Evolutionary conservation across 2,113 vertebrate species (phyloP), one percentile per base, ranked within the genome.

Genomic region (Nanorana parkeri): DNA sequence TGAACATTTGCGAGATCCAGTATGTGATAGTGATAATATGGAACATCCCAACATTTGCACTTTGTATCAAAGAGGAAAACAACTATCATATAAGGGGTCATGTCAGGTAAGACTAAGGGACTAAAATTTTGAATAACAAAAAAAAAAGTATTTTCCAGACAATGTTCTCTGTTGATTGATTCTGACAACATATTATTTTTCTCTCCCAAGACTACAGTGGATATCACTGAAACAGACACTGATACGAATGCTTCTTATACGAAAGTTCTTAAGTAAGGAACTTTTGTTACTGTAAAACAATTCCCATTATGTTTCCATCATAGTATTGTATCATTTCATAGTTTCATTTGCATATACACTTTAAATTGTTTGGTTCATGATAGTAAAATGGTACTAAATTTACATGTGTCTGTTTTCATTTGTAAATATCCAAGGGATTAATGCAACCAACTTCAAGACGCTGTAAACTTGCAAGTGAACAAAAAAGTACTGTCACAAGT

Each of bases 61-160:
- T 77, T 91, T 99, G 82, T 95, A 95, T 86, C 96, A 97, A 87
- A 93, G 94, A 66, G 96, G 95, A 28, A 99, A 97, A 84, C 94
- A 73, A 47, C 89, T 98, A 77, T 95, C 96, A 4, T 99, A 99
- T 90, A 92, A 86, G 89, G 97, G 98, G 15, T 94, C 94, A 0
- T 99, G 98, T 87, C 97, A 99, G 95, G 98, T 99, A 94, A 65
- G 47, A 84, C 41, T 67, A 21, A 55, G 51, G 20, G 60, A 61
- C 54, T 41, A 41, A 41, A 1, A 41, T 10, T 47, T 10, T 10
- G 8, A 10, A 36, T 7, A 36, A 36, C 8, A 24, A 67, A n/a
- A 32, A 17, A 2, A 19, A 16, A 23, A 32, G 13, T 15, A n/a
- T 29, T 78, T 55, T 65, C 28, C 17, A 54, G 5, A 58, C 58